Evolutionary conservation across 1,140 invertebrate genomes (phyloP).

Genomic region (Leptopilina boulardi): DNA sequence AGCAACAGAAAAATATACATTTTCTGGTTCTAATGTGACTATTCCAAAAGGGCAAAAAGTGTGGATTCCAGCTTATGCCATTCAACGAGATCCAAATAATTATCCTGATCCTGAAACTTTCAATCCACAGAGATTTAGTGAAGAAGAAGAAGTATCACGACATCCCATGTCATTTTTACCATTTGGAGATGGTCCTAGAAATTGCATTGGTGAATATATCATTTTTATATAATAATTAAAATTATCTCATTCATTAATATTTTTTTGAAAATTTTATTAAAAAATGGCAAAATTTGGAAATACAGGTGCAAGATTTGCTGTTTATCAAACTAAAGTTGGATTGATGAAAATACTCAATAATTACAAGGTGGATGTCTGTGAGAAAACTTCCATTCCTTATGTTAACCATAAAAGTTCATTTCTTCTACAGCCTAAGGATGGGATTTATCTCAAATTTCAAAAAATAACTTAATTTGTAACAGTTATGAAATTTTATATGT

Average conservation of each 20-base stretch:
- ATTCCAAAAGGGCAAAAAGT: conserved; percentile 75
- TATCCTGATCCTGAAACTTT: no score
- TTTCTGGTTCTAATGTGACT: conserved; percentile 62
- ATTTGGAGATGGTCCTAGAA: no score
- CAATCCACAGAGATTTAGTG: no score
- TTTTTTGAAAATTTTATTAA: no score
- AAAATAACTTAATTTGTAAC: conserved; percentile 47
- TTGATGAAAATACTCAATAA: conserved; percentile 69
- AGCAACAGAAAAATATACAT: conserved; percentile 59
- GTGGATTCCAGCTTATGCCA: conserved; percentile 74
- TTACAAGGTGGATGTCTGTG: conserved; percentile 60
- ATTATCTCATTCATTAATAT: no score
- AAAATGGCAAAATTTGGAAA: conserved; percentile 78
- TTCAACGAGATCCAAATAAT: no score
- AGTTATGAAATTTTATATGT: no score
- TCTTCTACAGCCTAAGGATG: conserved; percentile 50
- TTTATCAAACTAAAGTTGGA: conserved; percentile 73
- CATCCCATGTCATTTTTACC: no score
- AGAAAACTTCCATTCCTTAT: conserved; percentile 57
- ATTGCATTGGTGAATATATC: no score
- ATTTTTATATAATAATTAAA: no score
- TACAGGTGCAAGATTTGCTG: conserved; percentile 67
- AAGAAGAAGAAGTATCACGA: no score
- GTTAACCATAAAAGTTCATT: conserved; percentile 43
- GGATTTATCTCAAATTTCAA: conserved; percentile 53